Evolutionary conservation across 1,140 invertebrate species (phyloP).

Genomic region (Sinonovacula constricta): DNA sequence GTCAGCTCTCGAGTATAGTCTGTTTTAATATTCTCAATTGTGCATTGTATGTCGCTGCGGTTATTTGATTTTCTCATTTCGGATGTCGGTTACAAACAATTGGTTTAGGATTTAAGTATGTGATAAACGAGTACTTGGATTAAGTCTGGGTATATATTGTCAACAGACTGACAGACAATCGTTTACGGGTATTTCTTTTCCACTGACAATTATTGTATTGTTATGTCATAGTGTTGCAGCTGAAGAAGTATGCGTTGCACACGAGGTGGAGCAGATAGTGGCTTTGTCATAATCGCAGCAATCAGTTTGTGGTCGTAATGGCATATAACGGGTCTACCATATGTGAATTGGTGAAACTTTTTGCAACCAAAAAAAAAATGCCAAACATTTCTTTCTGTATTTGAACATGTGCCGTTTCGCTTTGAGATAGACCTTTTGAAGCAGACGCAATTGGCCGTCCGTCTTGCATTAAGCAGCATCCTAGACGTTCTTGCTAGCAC

Average conservation of each 20-base stretch:
- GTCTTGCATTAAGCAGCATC: no score
- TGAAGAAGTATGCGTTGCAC: conserved; percentile 27
- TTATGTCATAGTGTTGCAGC: conserved; percentile 26
- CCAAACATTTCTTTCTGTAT: conserved; percentile 4
- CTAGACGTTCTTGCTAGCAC: no score
- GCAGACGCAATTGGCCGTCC: conserved; percentile 7
- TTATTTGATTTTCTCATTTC: conserved; percentile 5
- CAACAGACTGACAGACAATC: conserved; percentile 13
- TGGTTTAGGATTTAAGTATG: not conserved
- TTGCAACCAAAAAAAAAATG: not conserved
- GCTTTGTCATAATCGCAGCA: not conserved
- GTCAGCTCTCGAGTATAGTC: conserved; percentile 9
- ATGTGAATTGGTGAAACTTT: no score
- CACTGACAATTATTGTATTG: not conserved
- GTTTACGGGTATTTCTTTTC: conserved; percentile 5
- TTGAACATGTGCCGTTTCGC: not conserved
- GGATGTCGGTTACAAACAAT: not conserved
- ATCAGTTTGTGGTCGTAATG: not conserved
- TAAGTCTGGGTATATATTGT: conserved; percentile 1
- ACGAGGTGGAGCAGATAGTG: conserved; percentile 10
- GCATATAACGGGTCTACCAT: not conserved
- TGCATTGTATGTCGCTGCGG: not conserved
- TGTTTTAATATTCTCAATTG: not conserved
- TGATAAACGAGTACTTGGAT: not conserved
- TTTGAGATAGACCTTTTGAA: not conserved